Evolutionary conservation across 2,888 invertebrate species (phyloP).

Genomic region (Malacosoma neustria): DNA sequence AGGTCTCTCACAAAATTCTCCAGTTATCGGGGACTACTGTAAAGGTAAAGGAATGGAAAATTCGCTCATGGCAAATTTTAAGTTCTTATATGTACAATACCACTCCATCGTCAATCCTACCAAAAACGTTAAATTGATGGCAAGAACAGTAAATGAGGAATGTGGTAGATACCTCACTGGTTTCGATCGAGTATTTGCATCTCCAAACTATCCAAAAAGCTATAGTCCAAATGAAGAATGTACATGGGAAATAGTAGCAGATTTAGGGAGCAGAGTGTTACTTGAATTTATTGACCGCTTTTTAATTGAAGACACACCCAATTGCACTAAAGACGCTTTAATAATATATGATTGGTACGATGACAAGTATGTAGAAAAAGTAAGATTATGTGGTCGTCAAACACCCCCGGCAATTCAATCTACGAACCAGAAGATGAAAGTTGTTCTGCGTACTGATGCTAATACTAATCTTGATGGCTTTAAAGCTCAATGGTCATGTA

Average conservation of each 20-base stretch:
- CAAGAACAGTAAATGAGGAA: slow-evolving; percentile 58
- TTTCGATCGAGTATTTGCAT: slow-evolving; percentile 50
- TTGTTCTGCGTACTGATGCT: slow-evolving; percentile 82
- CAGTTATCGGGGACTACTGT: slow-evolving; percentile 77
- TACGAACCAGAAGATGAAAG: slow-evolving; percentile 77
- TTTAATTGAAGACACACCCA: slow-evolving; percentile 79
- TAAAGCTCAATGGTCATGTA: slow-evolving; percentile 75
- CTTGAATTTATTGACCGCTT: slow-evolving; percentile 82
- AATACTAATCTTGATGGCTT: slow-evolving; percentile 83
- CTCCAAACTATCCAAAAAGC: slow-evolving; percentile 76
- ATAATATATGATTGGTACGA: slow-evolving; percentile 76
- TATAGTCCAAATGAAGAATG: slow-evolving; percentile 88
- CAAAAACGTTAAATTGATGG: slow-evolving; percentile 33
- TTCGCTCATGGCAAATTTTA: slow-evolving; percentile 61
- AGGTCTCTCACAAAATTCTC: slow-evolving; percentile 65
- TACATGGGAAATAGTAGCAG: slow-evolving; percentile 81
- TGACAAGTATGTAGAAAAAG: slow-evolving; percentile 67
- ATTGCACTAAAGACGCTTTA: slow-evolving; percentile 85
- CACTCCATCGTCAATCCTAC: slow-evolving; percentile 62
- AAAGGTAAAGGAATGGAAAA: slow-evolving; percentile 58
- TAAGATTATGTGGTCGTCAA: slow-evolving; percentile 80
- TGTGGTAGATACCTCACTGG: slow-evolving; percentile 81
- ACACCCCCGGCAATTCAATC: slow-evolving; percentile 74
- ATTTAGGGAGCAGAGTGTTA: slow-evolving; percentile 79
- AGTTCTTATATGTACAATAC: slow-evolving; percentile 80